phyloP scores from a whole-genome alignment of 2,113 vertebrate species.

The Oreochromis aureus region DNA sequence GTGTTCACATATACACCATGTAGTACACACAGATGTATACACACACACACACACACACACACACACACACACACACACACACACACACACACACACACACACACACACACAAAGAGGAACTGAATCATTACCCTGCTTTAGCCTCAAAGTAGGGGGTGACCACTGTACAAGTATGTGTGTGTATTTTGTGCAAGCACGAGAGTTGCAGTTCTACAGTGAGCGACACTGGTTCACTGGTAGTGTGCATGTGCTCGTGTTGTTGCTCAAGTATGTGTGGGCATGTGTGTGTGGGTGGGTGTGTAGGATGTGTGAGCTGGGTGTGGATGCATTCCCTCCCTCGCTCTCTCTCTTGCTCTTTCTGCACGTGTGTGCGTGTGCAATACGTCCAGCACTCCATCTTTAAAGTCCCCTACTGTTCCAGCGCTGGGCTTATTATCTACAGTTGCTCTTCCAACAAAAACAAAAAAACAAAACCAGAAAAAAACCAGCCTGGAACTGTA shows the following conservation, averaged over 20 bases:
- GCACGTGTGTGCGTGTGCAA: neutral
- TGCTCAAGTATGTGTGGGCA: slow-evolving; percentile 46
- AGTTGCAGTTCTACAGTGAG: slow-evolving; percentile 33
- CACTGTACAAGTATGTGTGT: slow-evolving; percentile 14
- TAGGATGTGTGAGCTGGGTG: slow-evolving; percentile 58
- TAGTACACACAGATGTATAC: neutral
- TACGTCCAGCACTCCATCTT: neutral
- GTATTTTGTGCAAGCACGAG: slow-evolving; percentile 5
- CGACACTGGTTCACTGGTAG: neutral
- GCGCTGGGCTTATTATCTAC: neutral
- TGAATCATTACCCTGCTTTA: slow-evolving; percentile 81
- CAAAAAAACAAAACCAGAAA: neutral
- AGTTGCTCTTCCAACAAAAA: neutral
- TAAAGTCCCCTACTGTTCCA: neutral
- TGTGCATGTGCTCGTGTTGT: slow-evolving; percentile 11
- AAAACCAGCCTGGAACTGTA: neutral
- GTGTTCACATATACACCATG: neutral
- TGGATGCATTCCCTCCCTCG: slow-evolving; percentile 56
- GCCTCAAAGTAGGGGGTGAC: slow-evolving; percentile 57
- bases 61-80: neutral
- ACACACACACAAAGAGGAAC: slow-evolving; percentile 81
- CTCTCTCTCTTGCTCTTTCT: neutral
- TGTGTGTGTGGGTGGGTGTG: slow-evolving; percentile 46
- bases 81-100: neutral
- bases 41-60: slow-evolving; percentile 46